Percentiles rank a stretch among this genome's conserved stretches.
Conservation (phyloP, 2,113 vertebrate species). For the Passer montanus region DNA sequence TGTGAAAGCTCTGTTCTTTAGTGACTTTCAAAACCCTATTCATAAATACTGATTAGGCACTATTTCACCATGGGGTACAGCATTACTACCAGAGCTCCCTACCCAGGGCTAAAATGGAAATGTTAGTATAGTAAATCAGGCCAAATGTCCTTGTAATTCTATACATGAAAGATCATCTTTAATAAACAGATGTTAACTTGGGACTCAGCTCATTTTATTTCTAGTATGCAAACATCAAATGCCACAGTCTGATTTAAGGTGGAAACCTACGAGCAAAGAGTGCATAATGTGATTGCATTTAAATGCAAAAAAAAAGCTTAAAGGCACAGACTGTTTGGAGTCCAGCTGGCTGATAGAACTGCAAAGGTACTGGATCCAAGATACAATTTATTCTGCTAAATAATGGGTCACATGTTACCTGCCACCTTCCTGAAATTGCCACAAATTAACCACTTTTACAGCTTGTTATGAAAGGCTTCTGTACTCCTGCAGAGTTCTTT, state of each 20-base stretch:
- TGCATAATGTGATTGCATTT: background rate
- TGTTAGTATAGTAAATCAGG: slow-evolving; percentile 71
- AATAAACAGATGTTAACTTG: slow-evolving; percentile 67
- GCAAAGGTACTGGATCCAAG: background rate
- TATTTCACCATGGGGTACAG: slow-evolving; percentile 63
- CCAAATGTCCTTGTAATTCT: slow-evolving; percentile 40
- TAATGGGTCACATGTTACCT: background rate
- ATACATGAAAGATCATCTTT: slow-evolving; percentile 66
- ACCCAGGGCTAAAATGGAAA: slow-evolving; percentile 55
- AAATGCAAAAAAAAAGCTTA: background rate
- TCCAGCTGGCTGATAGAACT: background rate
- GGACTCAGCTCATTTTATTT: slow-evolving; percentile 23
- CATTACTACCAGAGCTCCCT: slow-evolving; percentile 34
- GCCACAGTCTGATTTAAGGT: background rate
- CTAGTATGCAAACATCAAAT: slow-evolving; percentile 47
- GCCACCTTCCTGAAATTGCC: background rate
- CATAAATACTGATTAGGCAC: slow-evolving; percentile 77
- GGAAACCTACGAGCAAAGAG: background rate
- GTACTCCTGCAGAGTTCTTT: background rate
- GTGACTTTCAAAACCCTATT: slow-evolving; percentile 72
- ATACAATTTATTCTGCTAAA: background rate
- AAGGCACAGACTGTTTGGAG: background rate
- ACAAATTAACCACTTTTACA: background rate
- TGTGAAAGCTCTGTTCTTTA: slow-evolving; percentile 55
- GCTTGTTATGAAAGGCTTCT: background rate